A percentile compares a stretch with the other conserved stretches of the same genome.
phyloP scores from a whole-genome alignment of 2,888 invertebrate genomes.

The Melanchra persicariae region DNA sequence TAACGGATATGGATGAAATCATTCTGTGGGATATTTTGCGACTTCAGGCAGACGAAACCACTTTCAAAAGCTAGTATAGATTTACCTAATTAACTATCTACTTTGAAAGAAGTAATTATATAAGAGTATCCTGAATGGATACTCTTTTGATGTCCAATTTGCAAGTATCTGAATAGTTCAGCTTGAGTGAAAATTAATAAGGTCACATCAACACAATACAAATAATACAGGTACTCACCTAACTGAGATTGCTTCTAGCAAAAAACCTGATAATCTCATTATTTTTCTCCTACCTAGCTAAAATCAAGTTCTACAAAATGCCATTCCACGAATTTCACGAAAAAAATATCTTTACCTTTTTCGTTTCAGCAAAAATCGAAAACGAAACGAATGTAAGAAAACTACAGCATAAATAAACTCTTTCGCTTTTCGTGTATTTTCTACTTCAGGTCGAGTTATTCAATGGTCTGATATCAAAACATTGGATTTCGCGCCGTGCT shows the following conservation, averaged over 20 bases:
- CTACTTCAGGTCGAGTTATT: conserved; percentile 59
- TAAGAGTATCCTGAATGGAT: too few species aligned
- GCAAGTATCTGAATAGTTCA: too few species aligned
- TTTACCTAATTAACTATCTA: too few species aligned
- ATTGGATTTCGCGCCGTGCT: conserved; percentile 70
- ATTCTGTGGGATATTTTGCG: too few species aligned
- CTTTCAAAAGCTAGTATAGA: too few species aligned
- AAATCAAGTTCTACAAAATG: conserved; percentile 23
- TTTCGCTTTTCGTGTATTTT: conserved; percentile 43
- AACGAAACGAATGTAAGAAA: conserved; percentile 36
- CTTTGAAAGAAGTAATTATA: not conserved
- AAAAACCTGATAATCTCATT: conserved; percentile 31
- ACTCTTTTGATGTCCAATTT: too few species aligned
- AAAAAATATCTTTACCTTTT: conserved; percentile 31
- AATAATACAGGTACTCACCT: conserved; percentile 1
- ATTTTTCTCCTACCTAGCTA: conserved; percentile 21
- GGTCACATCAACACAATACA: conserved; percentile 15
- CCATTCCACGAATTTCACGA: conserved; percentile 1
- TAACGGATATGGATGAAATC: too few species aligned
- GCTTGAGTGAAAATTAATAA: conserved; percentile 27
- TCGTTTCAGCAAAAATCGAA: conserved; percentile 36
- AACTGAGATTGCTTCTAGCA: not conserved
- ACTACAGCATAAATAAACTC: conserved; percentile 54
- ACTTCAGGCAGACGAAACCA: too few species aligned
- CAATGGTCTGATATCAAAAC: conserved; percentile 66